These are phyloP conservation scores for Ochropleura leucogaster DNA, from an alignment of 2,888 invertebrate species.

Conservation along the genomic window DNA sequence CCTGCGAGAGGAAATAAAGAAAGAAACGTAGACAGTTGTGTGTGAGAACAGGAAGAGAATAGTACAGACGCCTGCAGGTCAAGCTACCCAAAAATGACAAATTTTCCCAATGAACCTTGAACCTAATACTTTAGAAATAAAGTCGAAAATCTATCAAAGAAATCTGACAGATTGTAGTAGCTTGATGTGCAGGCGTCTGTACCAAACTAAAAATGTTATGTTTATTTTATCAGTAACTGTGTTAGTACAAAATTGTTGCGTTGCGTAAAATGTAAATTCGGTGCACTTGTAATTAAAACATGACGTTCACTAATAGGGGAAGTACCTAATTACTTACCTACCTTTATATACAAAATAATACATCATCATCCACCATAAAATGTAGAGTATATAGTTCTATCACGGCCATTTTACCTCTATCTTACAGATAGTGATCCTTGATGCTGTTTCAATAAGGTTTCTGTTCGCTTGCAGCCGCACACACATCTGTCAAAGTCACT, in stretches of 20 bases:
- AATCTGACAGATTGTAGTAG: too few relatives aligned
- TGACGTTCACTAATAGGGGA: slow-evolving; percentile 10
- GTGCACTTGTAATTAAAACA: slow-evolving; percentile 8
- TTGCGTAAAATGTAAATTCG: slow-evolving; percentile 18
- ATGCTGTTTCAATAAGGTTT: neutral
- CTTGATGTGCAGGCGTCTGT: too few relatives aligned
- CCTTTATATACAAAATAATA: neutral
- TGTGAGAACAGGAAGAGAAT: too few relatives aligned
- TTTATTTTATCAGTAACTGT: slow-evolving; percentile 1
- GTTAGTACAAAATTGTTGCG: neutral
- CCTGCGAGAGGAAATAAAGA: too few relatives aligned
- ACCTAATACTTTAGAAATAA: too few relatives aligned
- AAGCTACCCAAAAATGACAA: too few relatives aligned
- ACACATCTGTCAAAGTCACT: too few relatives aligned
- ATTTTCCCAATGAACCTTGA: too few relatives aligned
- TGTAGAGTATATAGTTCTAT: neutral
- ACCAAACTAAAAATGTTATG: too few relatives aligned
- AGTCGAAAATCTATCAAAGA: too few relatives aligned
- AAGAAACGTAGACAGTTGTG: too few relatives aligned
- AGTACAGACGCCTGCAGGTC: too few relatives aligned
- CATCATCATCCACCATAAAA: neutral
- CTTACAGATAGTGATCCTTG: neutral
- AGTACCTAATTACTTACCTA: neutral
- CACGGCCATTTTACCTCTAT: neutral
- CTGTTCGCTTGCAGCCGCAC: neutral